Conservation (phyloP, 2,113 vertebrate genomes). For the Gallinago undulata region DNA sequence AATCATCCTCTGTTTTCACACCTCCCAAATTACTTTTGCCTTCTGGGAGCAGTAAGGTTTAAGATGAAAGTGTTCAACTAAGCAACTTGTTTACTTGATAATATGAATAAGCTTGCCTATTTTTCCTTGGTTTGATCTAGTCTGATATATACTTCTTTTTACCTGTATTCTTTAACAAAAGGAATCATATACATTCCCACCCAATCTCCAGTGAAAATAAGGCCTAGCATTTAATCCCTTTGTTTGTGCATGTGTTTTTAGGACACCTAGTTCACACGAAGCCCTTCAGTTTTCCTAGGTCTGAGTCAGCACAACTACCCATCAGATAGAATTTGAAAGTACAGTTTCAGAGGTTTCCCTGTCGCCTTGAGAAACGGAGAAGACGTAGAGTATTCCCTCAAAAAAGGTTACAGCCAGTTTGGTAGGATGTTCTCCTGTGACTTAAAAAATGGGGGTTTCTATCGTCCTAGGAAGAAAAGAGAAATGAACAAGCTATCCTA, state of each 20-base stretch:
- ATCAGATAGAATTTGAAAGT: background rate
- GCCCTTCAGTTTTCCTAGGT: background rate
- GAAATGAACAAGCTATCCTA: background rate
- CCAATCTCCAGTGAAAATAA: background rate
- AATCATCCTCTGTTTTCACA: background rate
- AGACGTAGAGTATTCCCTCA: background rate
- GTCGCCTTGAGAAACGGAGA: background rate
- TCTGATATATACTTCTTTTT: background rate
- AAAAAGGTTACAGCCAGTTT: background rate
- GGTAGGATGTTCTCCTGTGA: background rate
- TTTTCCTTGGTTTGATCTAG: background rate
- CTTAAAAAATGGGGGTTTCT: background rate
- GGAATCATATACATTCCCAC: background rate
- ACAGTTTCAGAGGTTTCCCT: background rate
- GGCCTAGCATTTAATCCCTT: background rate
- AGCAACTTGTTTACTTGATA: background rate
- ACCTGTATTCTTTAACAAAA: background rate
- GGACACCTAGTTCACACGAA: background rate
- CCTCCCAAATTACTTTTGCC: background rate
- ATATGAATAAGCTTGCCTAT: background rate
- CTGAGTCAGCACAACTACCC: background rate
- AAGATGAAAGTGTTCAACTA: background rate
- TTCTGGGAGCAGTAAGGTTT: background rate
- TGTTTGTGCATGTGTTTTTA: background rate
- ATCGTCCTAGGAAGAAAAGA: background rate